These are phyloP conservation scores for Brachionus paranguensis DNA, from an alignment of 1,140 invertebrate species.

Conservation along the genomic window DNA sequence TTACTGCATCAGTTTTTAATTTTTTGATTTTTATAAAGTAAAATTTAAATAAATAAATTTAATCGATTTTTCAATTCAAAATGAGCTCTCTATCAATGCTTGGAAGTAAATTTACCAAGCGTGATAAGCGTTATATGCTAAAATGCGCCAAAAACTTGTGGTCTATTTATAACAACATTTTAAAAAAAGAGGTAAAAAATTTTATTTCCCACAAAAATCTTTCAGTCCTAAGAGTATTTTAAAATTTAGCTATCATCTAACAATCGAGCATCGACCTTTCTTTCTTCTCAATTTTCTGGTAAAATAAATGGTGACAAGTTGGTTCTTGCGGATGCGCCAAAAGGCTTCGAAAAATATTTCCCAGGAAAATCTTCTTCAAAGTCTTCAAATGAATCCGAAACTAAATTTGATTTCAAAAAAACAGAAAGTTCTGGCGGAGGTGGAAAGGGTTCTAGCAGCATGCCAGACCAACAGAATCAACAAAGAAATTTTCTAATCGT, in stretches of 20 bases:
- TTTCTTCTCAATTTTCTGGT: background rate
- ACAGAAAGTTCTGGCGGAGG: constrained; percentile 47
- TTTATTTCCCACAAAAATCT: no score
- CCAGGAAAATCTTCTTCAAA: constrained; percentile 49
- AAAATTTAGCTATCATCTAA: background rate
- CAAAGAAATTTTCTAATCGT: constrained; percentile 38
- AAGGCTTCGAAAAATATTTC: constrained; percentile 87
- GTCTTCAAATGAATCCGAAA: constrained; percentile 38
- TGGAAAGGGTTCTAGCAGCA: background rate
- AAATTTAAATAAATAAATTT: background rate
- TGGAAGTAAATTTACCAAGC: constrained; percentile 31
- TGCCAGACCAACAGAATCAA: background rate
- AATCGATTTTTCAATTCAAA: background rate
- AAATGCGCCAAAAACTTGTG: background rate
- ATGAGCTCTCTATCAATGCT: constrained; percentile 35
- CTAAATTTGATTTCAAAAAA: background rate
- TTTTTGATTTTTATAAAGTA: background rate
- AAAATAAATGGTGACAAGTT: background rate
- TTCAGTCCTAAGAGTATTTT: background rate
- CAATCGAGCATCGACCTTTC: background rate
- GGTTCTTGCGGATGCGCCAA: constrained; percentile 58
- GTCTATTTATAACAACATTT: constrained; percentile 26
- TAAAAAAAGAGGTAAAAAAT: background rate
- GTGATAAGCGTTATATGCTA: constrained; percentile 20
- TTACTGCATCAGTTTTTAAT: background rate